Evolutionary conservation across 2,113 vertebrate species (phyloP).

Genomic region (Mungos mungo): DNA sequence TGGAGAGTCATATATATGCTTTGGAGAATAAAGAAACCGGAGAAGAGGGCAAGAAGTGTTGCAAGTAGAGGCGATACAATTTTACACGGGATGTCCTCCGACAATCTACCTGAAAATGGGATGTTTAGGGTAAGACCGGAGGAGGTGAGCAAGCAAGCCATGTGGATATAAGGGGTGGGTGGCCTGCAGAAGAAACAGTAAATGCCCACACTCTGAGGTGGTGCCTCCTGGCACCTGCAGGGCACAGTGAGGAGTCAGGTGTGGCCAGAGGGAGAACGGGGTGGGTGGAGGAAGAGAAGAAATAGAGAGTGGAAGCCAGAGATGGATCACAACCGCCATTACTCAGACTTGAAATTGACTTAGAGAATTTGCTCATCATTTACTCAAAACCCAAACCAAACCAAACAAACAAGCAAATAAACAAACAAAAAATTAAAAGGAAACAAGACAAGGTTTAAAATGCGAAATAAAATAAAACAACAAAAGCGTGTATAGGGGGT

Average conservation of each 20-base stretch:
- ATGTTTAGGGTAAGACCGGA: not conserved
- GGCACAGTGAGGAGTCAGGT: not conserved
- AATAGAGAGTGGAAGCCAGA: fast-evolving
- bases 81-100: not conserved
- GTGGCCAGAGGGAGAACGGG: not conserved
- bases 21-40: not conserved
- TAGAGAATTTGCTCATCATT: not conserved
- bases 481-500: not conserved
- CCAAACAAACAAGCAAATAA: not conserved
- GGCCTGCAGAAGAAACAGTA: not conserved
- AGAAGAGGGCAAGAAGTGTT: not conserved
- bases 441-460: not conserved
- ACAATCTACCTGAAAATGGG: not conserved
- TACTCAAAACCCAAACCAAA: not conserved
- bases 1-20: not conserved
- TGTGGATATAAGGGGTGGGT: too few relatives aligned
- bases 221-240: not conserved
- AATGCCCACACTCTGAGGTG: not conserved
- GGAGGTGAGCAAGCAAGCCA: not conserved
- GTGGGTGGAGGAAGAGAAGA: not conserved
- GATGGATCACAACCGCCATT: not conserved
- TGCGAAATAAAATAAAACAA: not conserved
- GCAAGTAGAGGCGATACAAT: too few relatives aligned
- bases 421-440: not conserved
- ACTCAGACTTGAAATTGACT: not conserved